Conservation (phyloP, 2,113 vertebrate species). For the Donacobius atricapilla region DNA sequence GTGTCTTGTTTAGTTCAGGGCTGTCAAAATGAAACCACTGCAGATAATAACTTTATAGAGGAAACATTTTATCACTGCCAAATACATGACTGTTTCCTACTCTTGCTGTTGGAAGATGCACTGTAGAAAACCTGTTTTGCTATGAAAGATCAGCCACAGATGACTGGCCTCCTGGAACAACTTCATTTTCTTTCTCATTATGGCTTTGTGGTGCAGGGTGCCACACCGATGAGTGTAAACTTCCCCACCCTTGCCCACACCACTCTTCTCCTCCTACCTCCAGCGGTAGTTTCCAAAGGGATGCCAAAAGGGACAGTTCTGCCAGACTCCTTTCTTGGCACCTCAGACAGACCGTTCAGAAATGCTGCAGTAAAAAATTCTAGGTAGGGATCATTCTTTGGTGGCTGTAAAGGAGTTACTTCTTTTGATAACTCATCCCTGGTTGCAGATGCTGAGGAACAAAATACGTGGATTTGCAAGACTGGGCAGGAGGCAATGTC, state of each 20-base stretch:
- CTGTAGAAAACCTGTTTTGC: background rate
- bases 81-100: background rate
- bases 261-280: background rate
- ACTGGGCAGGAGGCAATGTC: background rate
- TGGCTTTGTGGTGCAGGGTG: background rate
- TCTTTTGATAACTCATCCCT: background rate
- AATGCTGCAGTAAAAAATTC: background rate
- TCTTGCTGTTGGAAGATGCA: background rate
- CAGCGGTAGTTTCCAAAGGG: accelerated
- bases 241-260: accelerated
- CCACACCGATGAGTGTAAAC: background rate
- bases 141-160: background rate
- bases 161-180: background rate
- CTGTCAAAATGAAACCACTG: background rate
- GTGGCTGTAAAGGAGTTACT: background rate
- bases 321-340: background rate
- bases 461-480: background rate
- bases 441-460: background rate
- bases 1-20: background rate
- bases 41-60: background rate
- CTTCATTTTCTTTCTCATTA: background rate
- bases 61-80: background rate
- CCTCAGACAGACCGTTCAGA: background rate
- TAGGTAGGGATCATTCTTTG: background rate
- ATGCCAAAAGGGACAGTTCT: background rate